Evolutionary conservation across 2,888 invertebrate genomes (phyloP).

Genomic region (Melangyna quadrimaculata): DNA sequence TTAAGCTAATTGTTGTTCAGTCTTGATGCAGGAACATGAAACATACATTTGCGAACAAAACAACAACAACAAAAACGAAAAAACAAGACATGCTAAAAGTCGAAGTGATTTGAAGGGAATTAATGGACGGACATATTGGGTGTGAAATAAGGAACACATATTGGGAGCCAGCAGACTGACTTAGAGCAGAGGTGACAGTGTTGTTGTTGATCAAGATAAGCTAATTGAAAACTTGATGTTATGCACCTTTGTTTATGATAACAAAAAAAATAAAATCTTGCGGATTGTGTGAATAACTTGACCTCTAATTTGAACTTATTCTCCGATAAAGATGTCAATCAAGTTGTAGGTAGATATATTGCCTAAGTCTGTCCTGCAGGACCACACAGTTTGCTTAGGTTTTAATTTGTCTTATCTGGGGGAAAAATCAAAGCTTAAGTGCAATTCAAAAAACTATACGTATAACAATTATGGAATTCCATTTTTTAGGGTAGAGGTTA

Average conservation of each 20-base stretch:
- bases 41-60: constrained; percentile 65
- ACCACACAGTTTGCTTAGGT: background rate
- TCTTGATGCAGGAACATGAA: constrained; percentile 51
- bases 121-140: constrained; percentile 34
- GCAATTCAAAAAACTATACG: background rate
- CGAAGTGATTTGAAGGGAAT: constrained; percentile 51
- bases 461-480: background rate
- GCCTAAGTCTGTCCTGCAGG: background rate
- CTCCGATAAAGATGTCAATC: constrained; percentile 20
- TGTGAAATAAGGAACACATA: constrained; percentile 35
- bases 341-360: background rate
- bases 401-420: background rate
- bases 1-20: constrained; percentile 61
- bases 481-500: background rate
- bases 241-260: constrained; percentile 1
- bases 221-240: constrained; percentile 29
- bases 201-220: constrained; percentile 35
- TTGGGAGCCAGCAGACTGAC: background rate
- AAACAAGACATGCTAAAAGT: constrained; percentile 54
- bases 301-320: constrained; percentile 13
- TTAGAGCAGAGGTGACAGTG: background rate
- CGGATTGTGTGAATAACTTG: constrained; percentile 19
- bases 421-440: background rate
- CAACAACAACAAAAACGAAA: background rate
- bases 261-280: background rate